Conservation (phyloP, 2,888 invertebrate species). For the Diarsia dahlii region DNA sequence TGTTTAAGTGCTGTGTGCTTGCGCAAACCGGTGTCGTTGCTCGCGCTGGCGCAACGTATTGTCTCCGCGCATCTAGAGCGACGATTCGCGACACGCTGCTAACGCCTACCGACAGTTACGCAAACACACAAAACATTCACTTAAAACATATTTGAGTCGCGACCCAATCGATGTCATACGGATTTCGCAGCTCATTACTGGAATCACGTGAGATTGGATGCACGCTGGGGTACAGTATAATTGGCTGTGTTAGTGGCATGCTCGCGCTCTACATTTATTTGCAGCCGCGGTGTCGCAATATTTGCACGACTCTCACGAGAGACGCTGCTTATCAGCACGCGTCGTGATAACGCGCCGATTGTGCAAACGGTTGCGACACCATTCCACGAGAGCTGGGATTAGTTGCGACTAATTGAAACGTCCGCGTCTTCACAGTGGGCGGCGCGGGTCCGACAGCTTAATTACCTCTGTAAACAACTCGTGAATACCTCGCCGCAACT, state of each 20-base stretch:
- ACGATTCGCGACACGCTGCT: conserved; percentile 76
- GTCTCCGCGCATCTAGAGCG: conserved; percentile 83
- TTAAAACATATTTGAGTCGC: conserved; percentile 66
- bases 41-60: conserved; percentile 75
- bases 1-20: conserved; percentile 67
- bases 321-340: conserved; percentile 69
- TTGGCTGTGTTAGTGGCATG: conserved; percentile 63
- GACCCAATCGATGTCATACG: conserved; percentile 65
- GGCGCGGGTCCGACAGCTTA: conserved; percentile 76
- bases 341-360: conserved; percentile 73
- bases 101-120: conserved; percentile 76
- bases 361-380: conserved; percentile 74
- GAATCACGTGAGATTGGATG: conserved; percentile 62
- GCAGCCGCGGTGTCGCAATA: conserved; percentile 70
- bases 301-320: conserved; percentile 72
- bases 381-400: conserved; percentile 70
- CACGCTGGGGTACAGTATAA: conserved; percentile 59
- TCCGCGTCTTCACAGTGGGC: conserved; percentile 78
- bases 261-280: conserved; percentile 67
- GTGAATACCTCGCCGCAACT: conserved; percentile 69
- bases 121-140: conserved; percentile 70
- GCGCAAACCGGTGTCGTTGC: conserved; percentile 70
- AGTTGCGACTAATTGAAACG: conserved; percentile 81
- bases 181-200: conserved; percentile 63
- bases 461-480: conserved; percentile 80